phyloP scores from a whole-genome alignment of 2,797 vertebrate genomes.

The Pempheris klunzingeri region DNA sequence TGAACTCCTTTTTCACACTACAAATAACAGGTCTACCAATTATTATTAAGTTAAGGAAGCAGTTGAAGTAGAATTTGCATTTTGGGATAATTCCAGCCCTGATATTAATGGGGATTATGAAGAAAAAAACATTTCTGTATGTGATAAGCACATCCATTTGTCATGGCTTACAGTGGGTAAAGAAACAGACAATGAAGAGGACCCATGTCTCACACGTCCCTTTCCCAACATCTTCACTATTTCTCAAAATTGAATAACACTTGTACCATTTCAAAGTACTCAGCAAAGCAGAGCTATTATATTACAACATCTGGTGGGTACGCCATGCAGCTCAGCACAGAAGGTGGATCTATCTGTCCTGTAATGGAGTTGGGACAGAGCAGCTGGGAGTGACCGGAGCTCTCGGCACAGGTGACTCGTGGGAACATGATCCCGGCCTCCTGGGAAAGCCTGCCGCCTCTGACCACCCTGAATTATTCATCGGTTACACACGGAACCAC shows the following conservation, averaged over 20 bases:
- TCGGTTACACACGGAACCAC: slow-evolving; percentile 73
- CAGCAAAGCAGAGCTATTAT: background rate
- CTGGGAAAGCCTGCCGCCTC: slow-evolving; percentile 63
- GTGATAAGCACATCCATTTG: background rate
- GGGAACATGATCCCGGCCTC: slow-evolving; percentile 62
- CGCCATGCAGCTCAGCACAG: background rate
- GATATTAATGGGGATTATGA: background rate
- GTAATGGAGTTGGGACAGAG: background rate
- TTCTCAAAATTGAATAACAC: background rate
- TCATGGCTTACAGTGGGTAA: background rate
- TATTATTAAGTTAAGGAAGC: slow-evolving; percentile 4
- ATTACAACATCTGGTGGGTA: background rate
- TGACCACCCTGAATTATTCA: slow-evolving; percentile 90
- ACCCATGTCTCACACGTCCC: background rate
- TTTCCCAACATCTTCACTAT: background rate
- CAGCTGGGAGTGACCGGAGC: slow-evolving; percentile 30
- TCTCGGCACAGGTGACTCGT: slow-evolving; percentile 56
- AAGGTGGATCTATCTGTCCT: slow-evolving; percentile 1
- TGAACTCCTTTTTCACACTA: slow-evolving; percentile 16
- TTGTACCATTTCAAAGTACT: background rate
- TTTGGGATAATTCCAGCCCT: slow-evolving; percentile 2
- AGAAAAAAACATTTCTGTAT: background rate
- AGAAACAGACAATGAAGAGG: background rate
- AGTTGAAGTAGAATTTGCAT: background rate
- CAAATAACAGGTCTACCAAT: slow-evolving; percentile 32